phyloP scores from a whole-genome alignment of 2,797 vertebrate genomes.

The Iguana delicatissima region DNA sequence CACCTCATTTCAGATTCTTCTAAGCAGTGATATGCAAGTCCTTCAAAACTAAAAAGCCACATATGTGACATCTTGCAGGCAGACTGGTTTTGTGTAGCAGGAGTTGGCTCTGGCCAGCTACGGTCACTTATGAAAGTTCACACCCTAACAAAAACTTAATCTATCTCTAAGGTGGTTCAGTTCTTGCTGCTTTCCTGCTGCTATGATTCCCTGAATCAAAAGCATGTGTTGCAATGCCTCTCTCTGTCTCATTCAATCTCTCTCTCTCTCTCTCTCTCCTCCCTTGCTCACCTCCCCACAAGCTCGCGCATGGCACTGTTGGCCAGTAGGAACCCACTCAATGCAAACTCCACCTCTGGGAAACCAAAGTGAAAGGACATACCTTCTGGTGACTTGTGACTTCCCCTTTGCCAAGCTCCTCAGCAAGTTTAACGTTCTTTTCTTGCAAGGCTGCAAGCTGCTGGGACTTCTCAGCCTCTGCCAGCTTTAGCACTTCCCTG shows the following conservation, averaged over 20 bases:
- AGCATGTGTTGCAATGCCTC: conserved; percentile 6
- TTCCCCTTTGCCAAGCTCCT: conserved; percentile 86
- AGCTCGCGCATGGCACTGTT: neutral
- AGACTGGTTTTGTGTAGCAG: neutral
- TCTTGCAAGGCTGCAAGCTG: conserved; percentile 87
- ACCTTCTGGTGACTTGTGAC: conserved; percentile 85
- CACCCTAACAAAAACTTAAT: neutral
- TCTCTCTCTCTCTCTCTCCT: neutral
- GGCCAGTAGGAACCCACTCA: neutral
- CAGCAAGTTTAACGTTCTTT: conserved; percentile 89
- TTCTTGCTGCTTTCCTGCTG: neutral
- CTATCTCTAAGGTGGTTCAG: neutral
- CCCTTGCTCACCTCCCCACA: neutral
- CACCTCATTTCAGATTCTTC: conserved; percentile 40
- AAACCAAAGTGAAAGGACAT: conserved; percentile 30
- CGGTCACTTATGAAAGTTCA: neutral
- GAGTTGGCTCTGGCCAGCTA: neutral
- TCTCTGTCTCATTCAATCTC: neutral
- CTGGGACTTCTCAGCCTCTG: conserved; percentile 87
- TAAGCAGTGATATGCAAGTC: conserved; percentile 53
- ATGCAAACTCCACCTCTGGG: neutral
- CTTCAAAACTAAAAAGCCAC: neutral
- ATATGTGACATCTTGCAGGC: no score
- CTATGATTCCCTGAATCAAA: conserved; percentile 12
- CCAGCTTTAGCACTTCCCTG: conserved; percentile 92